These are phyloP conservation scores for Schizopygopsis pylzovi DNA, from an alignment of 2,797 vertebrate species.

Conservation along the genomic window DNA sequence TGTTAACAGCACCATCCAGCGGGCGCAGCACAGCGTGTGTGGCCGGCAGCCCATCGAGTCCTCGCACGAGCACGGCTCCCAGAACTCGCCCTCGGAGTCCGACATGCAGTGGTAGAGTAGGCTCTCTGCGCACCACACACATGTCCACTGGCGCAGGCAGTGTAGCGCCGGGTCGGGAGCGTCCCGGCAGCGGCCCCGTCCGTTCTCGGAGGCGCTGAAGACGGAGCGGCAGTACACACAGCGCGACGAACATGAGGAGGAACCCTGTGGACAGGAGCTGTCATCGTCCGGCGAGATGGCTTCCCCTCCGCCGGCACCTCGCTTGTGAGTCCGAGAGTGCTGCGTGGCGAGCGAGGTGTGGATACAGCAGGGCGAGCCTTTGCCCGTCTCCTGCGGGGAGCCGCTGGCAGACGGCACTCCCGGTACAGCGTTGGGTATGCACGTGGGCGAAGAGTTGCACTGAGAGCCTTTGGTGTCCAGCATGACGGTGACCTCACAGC, in stretches of 20 bases:
- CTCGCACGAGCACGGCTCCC: slow-evolving; percentile 93
- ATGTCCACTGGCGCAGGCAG: slow-evolving; percentile 90
- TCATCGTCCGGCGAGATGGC: slow-evolving; percentile 81
- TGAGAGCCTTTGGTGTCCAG: slow-evolving; percentile 81
- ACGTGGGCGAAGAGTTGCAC: slow-evolving; percentile 78
- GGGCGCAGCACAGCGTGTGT: slow-evolving; percentile 88
- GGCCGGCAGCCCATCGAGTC: slow-evolving; percentile 80
- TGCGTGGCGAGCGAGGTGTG: slow-evolving; percentile 81
- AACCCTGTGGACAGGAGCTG: slow-evolving; percentile 81
- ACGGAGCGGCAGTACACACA: slow-evolving; percentile 93
- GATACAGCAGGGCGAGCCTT: slow-evolving; percentile 83
- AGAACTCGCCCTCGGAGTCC: slow-evolving; percentile 94
- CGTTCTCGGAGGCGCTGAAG: slow-evolving; percentile 87
- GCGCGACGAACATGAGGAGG: slow-evolving; percentile 81
- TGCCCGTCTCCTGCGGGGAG: slow-evolving; percentile 80
- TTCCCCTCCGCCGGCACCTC: slow-evolving; percentile 73
- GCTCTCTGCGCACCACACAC: slow-evolving; percentile 94
- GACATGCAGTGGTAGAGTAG: slow-evolving; percentile 97
- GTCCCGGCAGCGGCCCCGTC: slow-evolving; percentile 89
- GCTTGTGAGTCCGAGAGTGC: slow-evolving; percentile 81
- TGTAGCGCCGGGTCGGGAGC: slow-evolving; percentile 89
- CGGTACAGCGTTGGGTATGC: slow-evolving; percentile 76
- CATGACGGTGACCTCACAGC: slow-evolving; percentile 77
- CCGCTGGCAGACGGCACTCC: slow-evolving; percentile 75
- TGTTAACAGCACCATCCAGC: slow-evolving; percentile 89